Conservation (phyloP, 92 coral and sea anemone species). For the Montipora capitata region DNA sequence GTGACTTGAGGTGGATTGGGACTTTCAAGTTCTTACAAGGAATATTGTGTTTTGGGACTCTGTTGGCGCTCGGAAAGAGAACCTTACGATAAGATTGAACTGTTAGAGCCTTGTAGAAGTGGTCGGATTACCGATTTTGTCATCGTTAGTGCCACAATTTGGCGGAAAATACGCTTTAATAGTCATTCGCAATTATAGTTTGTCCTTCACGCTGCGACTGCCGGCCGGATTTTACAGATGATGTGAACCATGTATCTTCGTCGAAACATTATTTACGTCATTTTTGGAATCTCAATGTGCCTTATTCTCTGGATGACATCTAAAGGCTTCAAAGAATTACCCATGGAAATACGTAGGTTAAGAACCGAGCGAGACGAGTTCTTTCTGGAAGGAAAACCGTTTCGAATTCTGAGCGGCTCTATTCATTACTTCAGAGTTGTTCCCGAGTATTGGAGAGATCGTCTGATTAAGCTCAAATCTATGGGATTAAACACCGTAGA, state of each 20-base stretch:
- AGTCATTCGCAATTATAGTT: no score
- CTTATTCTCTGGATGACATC: conserved; percentile 22
- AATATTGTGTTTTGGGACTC: no score
- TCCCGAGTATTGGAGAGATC: conserved; percentile 88
- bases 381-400: conserved; percentile 66
- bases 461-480: conserved; percentile 84
- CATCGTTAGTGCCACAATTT: no score
- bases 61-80: no score
- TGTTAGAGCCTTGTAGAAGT: no score
- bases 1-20: no score
- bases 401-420: conserved; percentile 90
- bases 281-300: conserved; percentile 14
- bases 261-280: not conserved
- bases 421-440: conserved; percentile 89
- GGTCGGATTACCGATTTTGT: no score
- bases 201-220: no score
- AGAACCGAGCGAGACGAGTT: conserved; percentile 58
- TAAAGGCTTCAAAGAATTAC: not conserved
- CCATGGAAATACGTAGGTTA: conserved; percentile 37
- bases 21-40: no score
- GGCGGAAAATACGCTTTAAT: no score
- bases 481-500: conserved; percentile 93
- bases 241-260: conserved; percentile 20
- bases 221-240: not conserved
- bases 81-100: no score